phyloP scores from a whole-genome alignment of 1,140 invertebrate species.

The Phortica variegata region DNA sequence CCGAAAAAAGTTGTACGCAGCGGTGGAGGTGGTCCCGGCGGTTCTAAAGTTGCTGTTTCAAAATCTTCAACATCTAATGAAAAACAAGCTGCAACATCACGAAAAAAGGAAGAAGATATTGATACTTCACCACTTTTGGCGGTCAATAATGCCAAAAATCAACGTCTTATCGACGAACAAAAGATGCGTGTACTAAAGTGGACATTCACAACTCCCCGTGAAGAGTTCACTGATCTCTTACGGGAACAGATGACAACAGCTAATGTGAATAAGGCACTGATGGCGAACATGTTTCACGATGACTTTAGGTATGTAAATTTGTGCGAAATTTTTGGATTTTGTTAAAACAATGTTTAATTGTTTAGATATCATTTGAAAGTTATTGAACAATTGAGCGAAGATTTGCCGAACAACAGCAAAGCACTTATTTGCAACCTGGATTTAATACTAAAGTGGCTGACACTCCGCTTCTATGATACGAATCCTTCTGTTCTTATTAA shows the following conservation, averaged over 20 bases:
- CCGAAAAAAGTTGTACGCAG: conserved; percentile 63
- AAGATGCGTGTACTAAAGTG: conserved; percentile 91
- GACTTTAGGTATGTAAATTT: conserved; percentile 71
- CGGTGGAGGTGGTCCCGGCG: conserved; percentile 56
- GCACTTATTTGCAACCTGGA: conserved; percentile 90
- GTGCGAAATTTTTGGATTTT: not conserved
- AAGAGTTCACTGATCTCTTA: conserved; percentile 91
- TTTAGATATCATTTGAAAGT: conserved; percentile 85
- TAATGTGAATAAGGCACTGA: conserved; percentile 81
- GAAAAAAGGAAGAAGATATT: conserved; percentile 81
- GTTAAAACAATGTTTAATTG: not conserved
- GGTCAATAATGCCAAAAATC: conserved; percentile 86
- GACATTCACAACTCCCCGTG: conserved; percentile 91
- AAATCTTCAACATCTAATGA: conserved; percentile 49
- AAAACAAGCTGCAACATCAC: conserved; percentile 58
- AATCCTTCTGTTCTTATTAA: conserved; percentile 96
- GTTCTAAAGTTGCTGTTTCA: conserved; percentile 59
- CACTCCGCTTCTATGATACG: conserved; percentile 95
- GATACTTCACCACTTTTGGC: conserved; percentile 78
- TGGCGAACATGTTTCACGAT: conserved; percentile 89
- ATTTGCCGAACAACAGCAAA: conserved; percentile 72
- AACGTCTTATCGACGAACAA: conserved; percentile 88
- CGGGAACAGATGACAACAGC: conserved; percentile 88
- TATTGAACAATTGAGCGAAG: conserved; percentile 85
- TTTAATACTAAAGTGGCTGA: conserved; percentile 94